Conservation (phyloP, 2,888 invertebrate species). For the Harpalus rubripes region DNA sequence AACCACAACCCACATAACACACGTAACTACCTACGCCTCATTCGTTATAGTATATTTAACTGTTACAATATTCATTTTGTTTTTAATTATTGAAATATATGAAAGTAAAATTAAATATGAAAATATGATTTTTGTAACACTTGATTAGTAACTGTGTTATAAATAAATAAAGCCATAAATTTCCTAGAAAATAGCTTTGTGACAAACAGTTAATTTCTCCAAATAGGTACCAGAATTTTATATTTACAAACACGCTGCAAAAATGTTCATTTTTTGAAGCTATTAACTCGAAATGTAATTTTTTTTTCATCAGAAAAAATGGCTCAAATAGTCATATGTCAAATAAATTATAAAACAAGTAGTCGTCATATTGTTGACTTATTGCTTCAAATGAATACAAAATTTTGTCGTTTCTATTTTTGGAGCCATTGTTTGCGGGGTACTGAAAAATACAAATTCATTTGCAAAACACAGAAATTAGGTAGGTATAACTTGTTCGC, state of each 20-base stretch:
- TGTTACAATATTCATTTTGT: too few species aligned
- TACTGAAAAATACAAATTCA: slow-evolving; percentile 20
- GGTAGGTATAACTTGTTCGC: not conserved
- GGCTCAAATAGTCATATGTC: too few species aligned
- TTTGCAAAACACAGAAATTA: not conserved
- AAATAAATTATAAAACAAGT: slow-evolving; percentile 42
- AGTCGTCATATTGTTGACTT: slow-evolving; percentile 8
- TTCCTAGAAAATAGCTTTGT: not conserved
- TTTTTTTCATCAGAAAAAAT: slow-evolving; percentile 37
- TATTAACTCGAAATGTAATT: slow-evolving; percentile 10
- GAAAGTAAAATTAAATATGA: too few species aligned
- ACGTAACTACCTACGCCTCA: too few species aligned
- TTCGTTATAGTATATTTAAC: too few species aligned
- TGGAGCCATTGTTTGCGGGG: slow-evolving; percentile 4
- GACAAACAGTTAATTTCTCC: slow-evolving; percentile 15
- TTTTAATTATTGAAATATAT: too few species aligned
- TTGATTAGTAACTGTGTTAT: not conserved
- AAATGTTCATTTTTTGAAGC: slow-evolving; percentile 23
- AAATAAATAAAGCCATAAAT: not conserved
- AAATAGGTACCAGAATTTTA: slow-evolving; percentile 28
- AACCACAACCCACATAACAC: too few species aligned
- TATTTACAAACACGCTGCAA: slow-evolving; percentile 8
- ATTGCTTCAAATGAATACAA: slow-evolving; percentile 35
- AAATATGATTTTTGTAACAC: too few species aligned
- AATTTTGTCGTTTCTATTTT: slow-evolving; percentile 19